Evolutionary conservation across 2,888 invertebrate genomes (phyloP), one percentile per base, ranked within the genome.

Genomic region (Myopa tessellatipennis): DNA sequence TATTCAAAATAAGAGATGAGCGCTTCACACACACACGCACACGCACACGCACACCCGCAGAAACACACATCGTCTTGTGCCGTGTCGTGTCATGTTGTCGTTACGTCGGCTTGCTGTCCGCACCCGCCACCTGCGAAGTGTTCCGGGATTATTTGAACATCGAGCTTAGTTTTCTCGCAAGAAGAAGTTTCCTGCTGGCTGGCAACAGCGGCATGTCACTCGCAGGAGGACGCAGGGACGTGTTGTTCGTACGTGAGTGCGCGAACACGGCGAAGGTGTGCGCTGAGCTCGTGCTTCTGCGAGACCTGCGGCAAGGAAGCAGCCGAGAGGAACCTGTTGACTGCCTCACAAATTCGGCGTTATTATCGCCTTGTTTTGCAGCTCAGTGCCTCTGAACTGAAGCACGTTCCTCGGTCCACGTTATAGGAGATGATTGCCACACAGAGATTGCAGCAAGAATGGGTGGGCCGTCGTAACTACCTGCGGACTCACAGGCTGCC

Each of bases 131-230:
- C 34, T 34, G 16, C 1, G 12, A n/a, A 6, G 55, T 1, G 3
- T n/a, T 26, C 26, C 26, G 26, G 10, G 5, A 55, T 55, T 55
- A 55, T 55, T 55, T 55, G 16, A 55, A 12, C 55, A 55, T 36
- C 65, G 38, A 55, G 55, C 45, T 45, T 10, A 26, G 61, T 26
- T n/a, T 61, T 10, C 61, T 61, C n/a, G 61, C 14, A 61, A 26
- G 26, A 18, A n/a, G 65, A 38, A 65, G 61, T 58, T 72, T 77
- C 38, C 72, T 68, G 55, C 52, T 67, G 55, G 12, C 74, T 55
- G 14, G 67, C 83, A n/a, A n/a, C n/a, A n/a, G 82, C 67, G 45
- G 0, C 10, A 10, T 10, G 45, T 10, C 45, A 45, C 45, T 45
- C 2, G 45, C 45, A 6, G 45, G 45, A 45, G 6, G 45, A 8